Conservation (phyloP, 2,888 invertebrate species). For the Andricus quercusramuli region DNA sequence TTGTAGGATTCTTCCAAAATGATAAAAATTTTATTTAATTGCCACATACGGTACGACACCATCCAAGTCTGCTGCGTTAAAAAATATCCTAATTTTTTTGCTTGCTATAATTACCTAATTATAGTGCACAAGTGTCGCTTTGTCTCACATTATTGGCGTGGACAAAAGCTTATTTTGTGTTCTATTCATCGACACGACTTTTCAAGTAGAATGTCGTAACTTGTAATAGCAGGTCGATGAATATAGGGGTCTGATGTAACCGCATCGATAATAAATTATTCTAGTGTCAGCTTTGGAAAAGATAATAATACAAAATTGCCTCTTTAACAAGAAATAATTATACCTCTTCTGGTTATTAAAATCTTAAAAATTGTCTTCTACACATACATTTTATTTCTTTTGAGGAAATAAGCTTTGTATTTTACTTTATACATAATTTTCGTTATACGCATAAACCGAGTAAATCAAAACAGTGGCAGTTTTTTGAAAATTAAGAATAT, state of each 20-base stretch:
- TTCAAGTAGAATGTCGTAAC: conserved; percentile 39
- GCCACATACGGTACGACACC: background rate
- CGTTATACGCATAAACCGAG: too few species aligned
- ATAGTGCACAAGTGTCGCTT: conserved; percentile 7
- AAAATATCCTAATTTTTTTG: background rate
- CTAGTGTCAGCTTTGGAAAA: conserved; percentile 26
- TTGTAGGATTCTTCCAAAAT: too few species aligned
- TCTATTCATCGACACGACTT: conserved; percentile 16
- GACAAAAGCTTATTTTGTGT: conserved; percentile 16
- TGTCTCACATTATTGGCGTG: background rate
- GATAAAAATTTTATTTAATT: too few species aligned
- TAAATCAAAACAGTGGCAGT: too few species aligned
- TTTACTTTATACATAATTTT: background rate
- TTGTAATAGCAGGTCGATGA: conserved; percentile 34
- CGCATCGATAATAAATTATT: conserved; percentile 36
- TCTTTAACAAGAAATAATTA: conserved; percentile 1
- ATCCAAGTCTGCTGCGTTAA: background rate
- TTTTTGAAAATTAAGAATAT: too few species aligned
- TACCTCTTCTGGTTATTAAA: background rate
- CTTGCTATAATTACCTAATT: conserved; percentile 4
- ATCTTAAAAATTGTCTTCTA: background rate
- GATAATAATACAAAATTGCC: conserved; percentile 27
- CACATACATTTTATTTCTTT: background rate
- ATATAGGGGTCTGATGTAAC: conserved; percentile 39
- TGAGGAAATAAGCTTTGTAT: background rate